These are phyloP conservation scores for Metalampra italica DNA, from an alignment of 2,888 invertebrate genomes.

Conservation along the genomic window DNA sequence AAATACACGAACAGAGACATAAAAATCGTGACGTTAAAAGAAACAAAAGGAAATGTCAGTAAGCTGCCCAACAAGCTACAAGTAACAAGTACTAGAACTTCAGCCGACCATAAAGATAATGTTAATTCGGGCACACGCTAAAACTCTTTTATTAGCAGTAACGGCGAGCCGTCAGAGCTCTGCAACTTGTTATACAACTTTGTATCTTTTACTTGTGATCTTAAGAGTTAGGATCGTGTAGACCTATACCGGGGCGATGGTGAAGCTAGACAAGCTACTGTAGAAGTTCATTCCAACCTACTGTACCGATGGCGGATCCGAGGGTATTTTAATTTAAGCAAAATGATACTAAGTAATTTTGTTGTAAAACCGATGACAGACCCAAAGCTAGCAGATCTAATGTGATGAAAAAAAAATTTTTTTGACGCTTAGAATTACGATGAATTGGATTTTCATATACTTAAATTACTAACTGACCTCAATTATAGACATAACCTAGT, in stretches of 20 bases:
- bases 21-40: neutral
- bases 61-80: neutral
- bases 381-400: too few relatives aligned
- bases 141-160: constrained; percentile 20
- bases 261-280: neutral
- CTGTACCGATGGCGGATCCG: too few relatives aligned
- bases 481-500: too few relatives aligned
- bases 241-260: neutral
- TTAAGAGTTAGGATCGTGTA: neutral
- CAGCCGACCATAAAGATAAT: constrained; percentile 19
- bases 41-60: neutral
- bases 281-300: too few relatives aligned
- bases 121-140: constrained; percentile 17
- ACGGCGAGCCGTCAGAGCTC: constrained; percentile 3
- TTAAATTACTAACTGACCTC: too few relatives aligned
- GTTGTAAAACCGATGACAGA: too few relatives aligned
- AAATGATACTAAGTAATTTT: too few relatives aligned
- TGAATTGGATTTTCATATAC: too few relatives aligned
- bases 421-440: too few relatives aligned
- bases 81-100: constrained; percentile 8
- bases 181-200: constrained; percentile 15
- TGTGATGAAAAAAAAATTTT: too few relatives aligned
- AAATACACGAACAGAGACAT: too few relatives aligned
- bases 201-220: constrained; percentile 16
- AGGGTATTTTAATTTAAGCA: too few relatives aligned